Evolutionary conservation across 2,797 vertebrate genomes (phyloP).

Genomic region (Rhinella marina): DNA sequence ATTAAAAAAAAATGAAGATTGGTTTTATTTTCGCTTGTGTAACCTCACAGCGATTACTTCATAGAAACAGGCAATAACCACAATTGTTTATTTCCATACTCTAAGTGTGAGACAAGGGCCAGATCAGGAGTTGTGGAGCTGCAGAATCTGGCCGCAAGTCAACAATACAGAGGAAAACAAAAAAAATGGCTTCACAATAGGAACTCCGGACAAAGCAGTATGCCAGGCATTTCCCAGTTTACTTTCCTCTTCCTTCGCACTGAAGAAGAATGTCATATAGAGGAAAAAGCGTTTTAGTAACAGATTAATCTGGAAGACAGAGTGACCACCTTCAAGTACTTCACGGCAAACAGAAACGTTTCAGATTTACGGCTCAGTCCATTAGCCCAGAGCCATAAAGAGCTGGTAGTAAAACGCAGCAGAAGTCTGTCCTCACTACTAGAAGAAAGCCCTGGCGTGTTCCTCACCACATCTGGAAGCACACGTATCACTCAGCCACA

Average conservation of each 20-base stretch:
- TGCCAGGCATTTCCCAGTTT: conserved; percentile 57
- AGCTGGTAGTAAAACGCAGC: background rate
- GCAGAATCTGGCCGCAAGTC: conserved; percentile 23
- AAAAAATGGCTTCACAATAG: conserved; percentile 33
- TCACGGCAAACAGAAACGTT: background rate
- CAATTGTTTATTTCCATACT: background rate
- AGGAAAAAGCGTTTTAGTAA: conserved; percentile 33
- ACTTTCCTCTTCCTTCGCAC: conserved; percentile 55
- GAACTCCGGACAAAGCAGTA: conserved; percentile 53
- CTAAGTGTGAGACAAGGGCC: background rate
- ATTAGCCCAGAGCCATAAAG: background rate
- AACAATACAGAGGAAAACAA: background rate
- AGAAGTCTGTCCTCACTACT: background rate
- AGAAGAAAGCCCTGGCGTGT: too few species aligned
- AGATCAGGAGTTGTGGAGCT: background rate
- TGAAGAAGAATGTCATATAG: conserved; percentile 34
- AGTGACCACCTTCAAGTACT: background rate
- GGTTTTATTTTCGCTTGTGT: background rate
- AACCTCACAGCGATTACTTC: background rate
- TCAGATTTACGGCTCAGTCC: background rate
- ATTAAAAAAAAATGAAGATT: too few species aligned
- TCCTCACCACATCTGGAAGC: too few species aligned
- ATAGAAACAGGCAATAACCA: background rate
- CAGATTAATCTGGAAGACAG: conserved; percentile 13
- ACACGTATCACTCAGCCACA: too few species aligned